These are phyloP conservation scores for Monochamus saltuarius DNA, from an alignment of 1,140 invertebrate species.

Conservation along the genomic window DNA sequence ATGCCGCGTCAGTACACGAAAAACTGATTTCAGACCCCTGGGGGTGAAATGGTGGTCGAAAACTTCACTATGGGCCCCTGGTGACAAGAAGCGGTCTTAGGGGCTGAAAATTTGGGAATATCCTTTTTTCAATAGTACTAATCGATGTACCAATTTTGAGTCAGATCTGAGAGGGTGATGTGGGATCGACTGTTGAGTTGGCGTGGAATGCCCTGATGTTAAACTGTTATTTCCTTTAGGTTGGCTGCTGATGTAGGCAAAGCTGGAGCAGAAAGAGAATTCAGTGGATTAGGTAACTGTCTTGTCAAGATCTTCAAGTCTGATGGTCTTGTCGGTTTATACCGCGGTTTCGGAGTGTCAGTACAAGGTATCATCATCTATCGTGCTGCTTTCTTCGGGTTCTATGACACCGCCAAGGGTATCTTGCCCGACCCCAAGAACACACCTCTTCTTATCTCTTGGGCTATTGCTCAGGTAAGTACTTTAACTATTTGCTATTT, in stretches of 20 bases:
- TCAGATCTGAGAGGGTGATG: too few species aligned
- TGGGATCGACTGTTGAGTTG: too few species aligned
- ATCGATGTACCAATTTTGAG: too few species aligned
- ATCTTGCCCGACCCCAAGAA: constrained; percentile 83
- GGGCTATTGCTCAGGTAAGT: constrained; percentile 77
- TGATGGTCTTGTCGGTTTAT: constrained; percentile 81
- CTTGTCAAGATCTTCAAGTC: constrained; percentile 78
- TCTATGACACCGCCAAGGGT: constrained; percentile 89
- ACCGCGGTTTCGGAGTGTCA: constrained; percentile 89
- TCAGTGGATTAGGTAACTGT: constrained; percentile 81
- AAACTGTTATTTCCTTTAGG: constrained; percentile 52
- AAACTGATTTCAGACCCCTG: too few species aligned
- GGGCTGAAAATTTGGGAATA: too few species aligned
- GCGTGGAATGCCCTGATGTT: too few species aligned
- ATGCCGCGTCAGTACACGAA: too few species aligned
- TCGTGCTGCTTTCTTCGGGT: constrained; percentile 89
- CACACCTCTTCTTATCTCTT: constrained; percentile 74
- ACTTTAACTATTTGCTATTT: too few species aligned
- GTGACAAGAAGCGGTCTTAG: too few species aligned
- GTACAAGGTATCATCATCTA: constrained; percentile 87
- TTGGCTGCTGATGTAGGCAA: constrained; percentile 85
- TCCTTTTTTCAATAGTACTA: too few species aligned
- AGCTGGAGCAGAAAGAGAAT: constrained; percentile 71
- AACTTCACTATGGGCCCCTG: too few species aligned
- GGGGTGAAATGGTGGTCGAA: too few species aligned